Base-by-base conservation (phyloP, 2,797 vertebrate genomes). In the Poeciliopsis presidionis region DNA sequence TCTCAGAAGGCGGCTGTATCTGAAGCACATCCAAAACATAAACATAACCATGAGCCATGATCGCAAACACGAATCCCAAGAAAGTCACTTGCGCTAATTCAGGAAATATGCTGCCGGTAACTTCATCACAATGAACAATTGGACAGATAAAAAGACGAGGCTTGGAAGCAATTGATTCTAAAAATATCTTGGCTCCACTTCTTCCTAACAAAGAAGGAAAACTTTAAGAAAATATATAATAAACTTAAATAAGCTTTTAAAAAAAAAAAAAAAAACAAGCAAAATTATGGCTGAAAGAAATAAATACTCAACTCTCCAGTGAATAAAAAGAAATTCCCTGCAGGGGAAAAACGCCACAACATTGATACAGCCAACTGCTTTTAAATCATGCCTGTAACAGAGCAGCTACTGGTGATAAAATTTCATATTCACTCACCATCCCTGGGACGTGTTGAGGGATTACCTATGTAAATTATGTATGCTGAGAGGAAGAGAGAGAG, bases 401-500 rank as follows among this genome's bases (percentile, higher is more conserved):
- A 84, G 49, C 87, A 78, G 87, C 91, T 89, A 89, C 79, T 69
- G 25, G 61, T 78, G 89, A 92, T 87, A 86, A 84, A 39, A 94
- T 93, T 93, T 93, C 76, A 87, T 91, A 94, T 94, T 95, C 91
- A 93, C 94, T 92, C 84, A 90, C 84, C 80, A 87, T 74, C 84
- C 75, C 74, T 78, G 76, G 73, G 87, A 90, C 82, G 88, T 51
- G 65, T 88, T 87, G 49, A 81, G 86, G 88, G 89, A 93, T 92
- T 91, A 90, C 88, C 86, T 88, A 71, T 83, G 86, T 92, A 87
- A 92, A 94, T 93, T 82, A 91, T 91, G 91, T 83, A 93, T 87
- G 79, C 73, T 43, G 77, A 84, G 86, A 84, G 81, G 80, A 70
- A 76, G 72, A 14, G n/a, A 53, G 72, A 79, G n/a, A 79, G 75